These are phyloP conservation scores for Cladopsammia gracilis DNA, from an alignment of 64 coral and sea anemone genomes.

Conservation along the genomic window DNA sequence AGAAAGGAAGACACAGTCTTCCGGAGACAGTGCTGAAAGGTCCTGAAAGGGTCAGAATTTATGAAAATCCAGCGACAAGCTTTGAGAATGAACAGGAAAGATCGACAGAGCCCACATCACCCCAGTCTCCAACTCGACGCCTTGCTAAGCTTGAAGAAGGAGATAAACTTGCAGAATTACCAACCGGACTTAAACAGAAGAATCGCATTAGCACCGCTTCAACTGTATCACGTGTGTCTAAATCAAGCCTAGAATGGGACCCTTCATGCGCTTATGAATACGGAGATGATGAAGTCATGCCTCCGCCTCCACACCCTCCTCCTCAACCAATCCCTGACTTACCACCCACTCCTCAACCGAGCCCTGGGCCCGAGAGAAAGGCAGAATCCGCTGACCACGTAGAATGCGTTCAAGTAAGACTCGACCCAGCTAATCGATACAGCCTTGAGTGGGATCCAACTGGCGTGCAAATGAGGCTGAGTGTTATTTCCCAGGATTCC, in stretches of 20 bases:
- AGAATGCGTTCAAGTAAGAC: conserved; percentile 74
- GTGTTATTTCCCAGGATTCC: conserved; percentile 89
- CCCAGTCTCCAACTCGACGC: conserved; percentile 64
- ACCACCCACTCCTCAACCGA: conserved; percentile 74
- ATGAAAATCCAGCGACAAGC: conserved; percentile 80
- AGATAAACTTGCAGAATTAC: conserved; percentile 79
- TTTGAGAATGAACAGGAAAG: conserved; percentile 10
- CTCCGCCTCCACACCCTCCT: conserved; percentile 72
- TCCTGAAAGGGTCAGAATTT: conserved; percentile 74
- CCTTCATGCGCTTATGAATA: conserved; percentile 74
- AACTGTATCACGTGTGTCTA: conserved; percentile 72
- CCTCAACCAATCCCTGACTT: conserved; percentile 61
- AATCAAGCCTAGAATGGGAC: conserved; percentile 91
- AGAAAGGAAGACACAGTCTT: conserved; percentile 46
- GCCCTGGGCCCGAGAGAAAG: conserved; percentile 49
- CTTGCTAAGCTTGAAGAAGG: conserved; percentile 88
- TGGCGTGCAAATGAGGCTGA: conserved; percentile 93
- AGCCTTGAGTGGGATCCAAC: conserved; percentile 99
- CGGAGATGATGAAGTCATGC: conserved; percentile 71
- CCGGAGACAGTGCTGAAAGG: conserved; percentile 10
- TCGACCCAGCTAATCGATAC: conserved; percentile 78
- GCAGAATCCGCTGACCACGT: conserved; percentile 65
- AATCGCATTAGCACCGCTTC: conserved; percentile 81
- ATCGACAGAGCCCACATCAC: conserved; percentile 27
- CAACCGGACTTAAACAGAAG: conserved; percentile 80